Base-by-base conservation (phyloP, 2,113 vertebrate genomes). In the Triplophysa siluroides region DNA sequence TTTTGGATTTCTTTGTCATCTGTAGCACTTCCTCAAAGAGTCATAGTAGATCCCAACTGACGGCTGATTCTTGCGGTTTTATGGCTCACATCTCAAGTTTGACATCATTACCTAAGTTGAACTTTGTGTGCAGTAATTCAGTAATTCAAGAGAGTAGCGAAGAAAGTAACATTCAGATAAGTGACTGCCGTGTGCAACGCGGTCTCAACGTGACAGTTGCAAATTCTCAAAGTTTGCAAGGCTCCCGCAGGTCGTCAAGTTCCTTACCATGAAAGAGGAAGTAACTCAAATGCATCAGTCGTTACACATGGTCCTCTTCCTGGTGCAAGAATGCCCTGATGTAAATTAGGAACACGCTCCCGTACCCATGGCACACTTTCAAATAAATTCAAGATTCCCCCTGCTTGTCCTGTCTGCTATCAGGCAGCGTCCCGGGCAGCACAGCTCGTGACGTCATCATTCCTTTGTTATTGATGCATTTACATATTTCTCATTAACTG, bases 381-480 rank as follows among this genome's bases (percentile, higher is more conserved):
- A 76, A 58, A 52, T 14, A 11, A 60, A 60, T 64, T 14, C 54
- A 76, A 16, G 24, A 1, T 23, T 24, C n/a, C 33, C 24, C 71
- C 56, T 6, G 16, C 10, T 23, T 62, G 74, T 58, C 54, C 24
- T 41, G 33, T 26, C 87, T 87, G 81, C 81, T 88, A 84, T 85
- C 89, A 88, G 89, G 87, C 86, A 91, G 87, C 86, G 89, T 90
- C 88, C 91, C 76, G 88, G 91, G 91, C 91, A 86, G 87, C 90
- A 89, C 88, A 87, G 79, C 65, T 85, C 69, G 86, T 92, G 91
- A 93, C 92, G 91, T 93, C 92, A 92, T 85, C 52, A 84, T 88
- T 88, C 90, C 89, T 92, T 92, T 92, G 92, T 92, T 91, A 91
- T 92, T 92, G 91, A 92, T 92, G 90, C 90, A 92, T 92, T 92